Evolutionary conservation across 2,797 vertebrate species (phyloP).

Genomic region (Micropoecilia bifurca): DNA sequence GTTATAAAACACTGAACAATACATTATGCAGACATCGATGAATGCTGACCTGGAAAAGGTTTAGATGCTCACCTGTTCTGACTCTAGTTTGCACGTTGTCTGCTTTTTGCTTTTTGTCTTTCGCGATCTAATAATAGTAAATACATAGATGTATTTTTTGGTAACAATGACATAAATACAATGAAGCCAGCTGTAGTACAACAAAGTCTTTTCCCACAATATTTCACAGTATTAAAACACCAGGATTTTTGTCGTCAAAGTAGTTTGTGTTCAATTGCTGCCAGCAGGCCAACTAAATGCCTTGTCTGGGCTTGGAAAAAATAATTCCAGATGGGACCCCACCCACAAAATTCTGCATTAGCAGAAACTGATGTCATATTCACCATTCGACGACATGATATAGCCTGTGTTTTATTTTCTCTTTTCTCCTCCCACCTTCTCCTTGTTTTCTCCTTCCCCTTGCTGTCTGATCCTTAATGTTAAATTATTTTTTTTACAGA

Average conservation of each 20-base stretch:
- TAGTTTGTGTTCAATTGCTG: neutral
- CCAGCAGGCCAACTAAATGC: neutral
- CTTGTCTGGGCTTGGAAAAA: neutral
- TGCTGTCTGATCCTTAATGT: neutral
- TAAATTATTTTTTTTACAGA: too few relatives aligned
- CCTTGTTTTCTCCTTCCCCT: neutral
- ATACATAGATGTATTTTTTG: neutral
- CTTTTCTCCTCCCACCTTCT: neutral
- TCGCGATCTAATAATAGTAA: neutral
- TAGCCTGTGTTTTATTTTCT: neutral
- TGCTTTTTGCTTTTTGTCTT: neutral
- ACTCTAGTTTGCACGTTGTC: neutral
- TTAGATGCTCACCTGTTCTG: neutral
- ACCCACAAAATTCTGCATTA: neutral
- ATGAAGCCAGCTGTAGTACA: neutral
- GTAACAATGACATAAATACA: neutral
- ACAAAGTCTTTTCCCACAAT: neutral
- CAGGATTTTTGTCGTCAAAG: neutral
- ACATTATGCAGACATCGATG: neutral
- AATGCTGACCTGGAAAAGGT: neutral
- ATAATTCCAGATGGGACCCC: neutral
- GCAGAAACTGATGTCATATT: neutral
- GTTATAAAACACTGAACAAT: constrained; percentile 7
- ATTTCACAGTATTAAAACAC: neutral
- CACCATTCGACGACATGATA: neutral